Base-by-base conservation (phyloP, 2,888 invertebrate species). In the Lamellibrachia columna region DNA sequence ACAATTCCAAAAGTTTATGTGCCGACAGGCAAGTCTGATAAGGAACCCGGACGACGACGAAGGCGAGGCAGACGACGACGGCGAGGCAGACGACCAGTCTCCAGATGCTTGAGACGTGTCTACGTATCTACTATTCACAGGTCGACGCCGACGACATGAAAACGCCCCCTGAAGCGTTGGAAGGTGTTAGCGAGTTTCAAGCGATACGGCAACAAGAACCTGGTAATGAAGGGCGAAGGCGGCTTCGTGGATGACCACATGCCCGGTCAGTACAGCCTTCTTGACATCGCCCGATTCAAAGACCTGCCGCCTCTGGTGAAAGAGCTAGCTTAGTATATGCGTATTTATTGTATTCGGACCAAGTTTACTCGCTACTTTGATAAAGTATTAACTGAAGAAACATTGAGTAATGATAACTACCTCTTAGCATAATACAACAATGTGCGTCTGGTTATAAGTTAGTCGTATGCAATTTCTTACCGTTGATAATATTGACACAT, bases 181-280 rank as follows among this genome's bases (percentile, higher is more conserved):
- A 92, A 93, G 9, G 92, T 53, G 53, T 94, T 94, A 91, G 94
- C 93, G 3, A 92, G 93, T 9, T 94, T 94, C 91, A 92, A 91
- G 58, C 90, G 94, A 15, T 55, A 90, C 52, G 94, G 94, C n/a
- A 92, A 92, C 9, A 90, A 93, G 22, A 90, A 93, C 90, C 90
- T 93, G 1, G 94, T 94, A 7, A 94, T 94, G 94, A 93, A 52
- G 22, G 93, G 94, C 22, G 93, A 93, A 0, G 92, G 93, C 91
- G 94, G 93, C 52, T 94, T 94, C 93, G 94, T 94, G 9, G 93
- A 92, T 28, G 94, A 94, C 91, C n/a, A 93, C 3, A 92, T 93
- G 15, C 94, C 94, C 2, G 94, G 94, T 4, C 92, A 93, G 40
- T 94, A 94, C 60, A 93, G 75, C 90, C 93, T 94, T 0, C 92